Conservation (phyloP, 2,888 invertebrate genomes). For the Drosophila kambysellisi region DNA sequence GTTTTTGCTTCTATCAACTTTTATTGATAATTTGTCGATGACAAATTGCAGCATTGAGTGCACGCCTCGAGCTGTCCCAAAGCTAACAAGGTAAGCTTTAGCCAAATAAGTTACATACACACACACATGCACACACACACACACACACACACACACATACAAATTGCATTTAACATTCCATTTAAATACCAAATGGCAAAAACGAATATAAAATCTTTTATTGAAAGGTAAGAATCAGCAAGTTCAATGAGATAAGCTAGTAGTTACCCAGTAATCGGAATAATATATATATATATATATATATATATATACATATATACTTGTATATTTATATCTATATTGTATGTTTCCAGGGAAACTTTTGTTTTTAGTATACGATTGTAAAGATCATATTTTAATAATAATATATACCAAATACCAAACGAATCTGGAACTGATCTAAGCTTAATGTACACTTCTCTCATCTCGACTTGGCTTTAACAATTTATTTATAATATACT, state of each 20-base stretch:
- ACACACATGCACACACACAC: background rate
- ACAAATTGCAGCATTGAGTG: constrained; percentile 31
- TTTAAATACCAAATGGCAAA: constrained; percentile 59
- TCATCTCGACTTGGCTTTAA: background rate
- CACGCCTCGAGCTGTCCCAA: constrained; percentile 1
- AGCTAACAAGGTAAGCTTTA: constrained; percentile 8
- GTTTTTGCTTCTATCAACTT: constrained; percentile 32
- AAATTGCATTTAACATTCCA: constrained; percentile 56
- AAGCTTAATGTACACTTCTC: background rate
- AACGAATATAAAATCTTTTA: constrained; percentile 31
- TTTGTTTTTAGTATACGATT: background rate
- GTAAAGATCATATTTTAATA: background rate
- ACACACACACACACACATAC: background rate
- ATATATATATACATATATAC: background rate
- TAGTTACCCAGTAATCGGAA: background rate
- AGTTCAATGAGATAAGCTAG: background rate
- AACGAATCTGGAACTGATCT: background rate
- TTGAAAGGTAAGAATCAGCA: constrained; percentile 1
- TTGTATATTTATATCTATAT: too few relatives aligned
- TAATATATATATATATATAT: background rate
- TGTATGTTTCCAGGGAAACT: background rate
- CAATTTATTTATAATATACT: background rate
- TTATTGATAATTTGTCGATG: constrained; percentile 54
- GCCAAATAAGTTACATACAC: constrained; percentile 4
- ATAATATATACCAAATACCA: background rate